Evolutionary conservation across 1,140 invertebrate species (phyloP), one percentile per base, ranked within the genome.

Genomic region (Calycopis cecrops): DNA sequence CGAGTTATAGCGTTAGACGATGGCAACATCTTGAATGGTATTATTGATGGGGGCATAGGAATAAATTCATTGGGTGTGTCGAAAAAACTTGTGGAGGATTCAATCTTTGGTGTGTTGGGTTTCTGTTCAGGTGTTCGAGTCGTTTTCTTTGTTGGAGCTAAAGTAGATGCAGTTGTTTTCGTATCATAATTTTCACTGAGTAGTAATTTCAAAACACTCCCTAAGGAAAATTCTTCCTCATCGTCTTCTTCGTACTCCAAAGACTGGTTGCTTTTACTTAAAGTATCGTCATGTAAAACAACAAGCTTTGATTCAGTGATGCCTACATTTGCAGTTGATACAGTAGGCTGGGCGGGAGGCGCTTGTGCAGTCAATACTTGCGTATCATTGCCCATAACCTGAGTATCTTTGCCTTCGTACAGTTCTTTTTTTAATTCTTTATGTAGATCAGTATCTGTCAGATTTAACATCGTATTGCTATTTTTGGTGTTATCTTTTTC

Each of bases 171-270:
- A 17, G 63, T 48, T 1, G 74, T 79, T 40, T 76, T 85, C 10
- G 76, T 62, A 48, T 83, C 85, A 40, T 81, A 87, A 50, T 64
- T 79, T 51, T 88, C 87, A 52, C 88, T 85, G 17, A 91, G 85
- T 17, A 91, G 65, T 3, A 91, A 60, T 62, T 91, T 85, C 6
- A 91, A 69, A 1, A 91, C 89, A 58, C 79, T 90, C 55, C 90
- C 90, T 18, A 91, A 83, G 0, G 90, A 91, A 60, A 90, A 90
- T 44, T 88, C 87, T 28, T 86, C 82, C 7, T 88, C 82, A 1
- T 87, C 83, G 10, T 88, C 84, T 35, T 88, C 80, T 33, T 81
- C 76, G 40, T 85, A 76, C 33, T 79, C 72, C 49, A 51, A 53
- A 34, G 66, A 65, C 44, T 65, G 50, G 35, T 60, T 65, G 55